A percentile compares a stretch with the other conserved stretches of the same genome.
Evolutionary conservation across 2,113 vertebrate genomes (phyloP).

Genomic region (Taxidea taxus): DNA sequence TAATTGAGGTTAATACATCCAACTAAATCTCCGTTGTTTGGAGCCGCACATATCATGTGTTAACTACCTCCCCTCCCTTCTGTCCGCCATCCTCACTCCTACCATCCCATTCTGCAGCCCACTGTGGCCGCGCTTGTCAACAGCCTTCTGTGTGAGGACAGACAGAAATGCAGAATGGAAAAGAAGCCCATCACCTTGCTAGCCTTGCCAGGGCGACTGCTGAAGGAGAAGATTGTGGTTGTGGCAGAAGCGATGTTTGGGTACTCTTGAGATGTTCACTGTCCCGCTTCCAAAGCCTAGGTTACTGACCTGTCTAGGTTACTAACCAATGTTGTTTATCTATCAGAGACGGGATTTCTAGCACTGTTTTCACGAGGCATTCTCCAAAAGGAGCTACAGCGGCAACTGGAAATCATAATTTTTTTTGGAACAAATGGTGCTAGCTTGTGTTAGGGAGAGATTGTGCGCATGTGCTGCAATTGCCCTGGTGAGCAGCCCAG

Average conservation of each 20-base stretch:
- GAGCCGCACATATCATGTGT: not conserved
- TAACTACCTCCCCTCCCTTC: not conserved
- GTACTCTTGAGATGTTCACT: not conserved
- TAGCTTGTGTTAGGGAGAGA: too few relatives aligned
- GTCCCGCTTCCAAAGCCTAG: not conserved
- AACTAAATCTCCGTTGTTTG: not conserved
- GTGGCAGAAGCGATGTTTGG: not conserved
- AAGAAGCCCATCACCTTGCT: not conserved
- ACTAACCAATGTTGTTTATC: too few relatives aligned
- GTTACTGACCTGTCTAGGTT: not conserved
- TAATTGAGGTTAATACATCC: too few relatives aligned
- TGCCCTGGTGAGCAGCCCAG: rapidly evolving
- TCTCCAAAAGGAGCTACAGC: not conserved
- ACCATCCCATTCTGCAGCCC: not conserved
- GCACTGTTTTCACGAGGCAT: not conserved
- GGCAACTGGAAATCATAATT: too few relatives aligned
- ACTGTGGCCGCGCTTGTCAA: not conserved
- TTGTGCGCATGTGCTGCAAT: rapidly evolving
- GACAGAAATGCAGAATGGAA: rapidly evolving
- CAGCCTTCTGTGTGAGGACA: rapidly evolving
- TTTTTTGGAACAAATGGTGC: not conserved
- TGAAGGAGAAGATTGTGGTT: rapidly evolving
- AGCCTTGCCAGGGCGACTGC: not conserved
- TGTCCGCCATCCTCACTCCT: rapidly evolving
- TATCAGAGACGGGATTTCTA: too few relatives aligned